Evolutionary conservation across 2,888 invertebrate genomes (phyloP).

Genomic region (Allacma fusca): DNA sequence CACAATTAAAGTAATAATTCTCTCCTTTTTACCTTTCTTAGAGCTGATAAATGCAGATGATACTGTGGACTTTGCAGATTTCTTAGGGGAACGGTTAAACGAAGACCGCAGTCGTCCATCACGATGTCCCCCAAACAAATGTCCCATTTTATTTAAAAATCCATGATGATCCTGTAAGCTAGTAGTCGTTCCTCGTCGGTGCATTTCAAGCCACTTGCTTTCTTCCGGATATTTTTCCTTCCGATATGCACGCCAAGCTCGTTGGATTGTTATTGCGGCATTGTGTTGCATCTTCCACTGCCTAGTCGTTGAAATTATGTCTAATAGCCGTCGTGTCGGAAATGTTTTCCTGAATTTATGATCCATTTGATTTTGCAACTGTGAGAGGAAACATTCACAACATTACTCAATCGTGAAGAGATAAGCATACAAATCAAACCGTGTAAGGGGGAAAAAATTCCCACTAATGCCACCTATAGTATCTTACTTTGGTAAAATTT

Average conservation of each 20-base stretch:
- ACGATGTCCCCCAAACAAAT: not conserved
- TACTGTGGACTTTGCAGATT: no score
- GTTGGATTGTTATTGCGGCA: slow-evolving; percentile 87
- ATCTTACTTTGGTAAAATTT: slow-evolving; percentile 84
- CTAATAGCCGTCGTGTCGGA: slow-evolving; percentile 91
- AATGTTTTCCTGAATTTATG: slow-evolving; percentile 95
- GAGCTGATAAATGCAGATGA: no score
- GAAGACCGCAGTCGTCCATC: no score
- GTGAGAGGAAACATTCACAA: slow-evolving; percentile 46
- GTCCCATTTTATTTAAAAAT: not conserved
- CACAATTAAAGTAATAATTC: no score
- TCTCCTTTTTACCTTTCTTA: no score
- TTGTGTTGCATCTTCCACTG: slow-evolving; percentile 96
- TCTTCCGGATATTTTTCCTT: slow-evolving; percentile 41
- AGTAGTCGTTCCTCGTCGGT: not conserved
- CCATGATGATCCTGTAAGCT: not conserved
- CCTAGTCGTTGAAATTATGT: slow-evolving; percentile 92
- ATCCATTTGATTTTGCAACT: slow-evolving; percentile 87
- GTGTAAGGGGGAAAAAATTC: no score
- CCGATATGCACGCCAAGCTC: slow-evolving; percentile 75
- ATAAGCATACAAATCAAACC: no score
- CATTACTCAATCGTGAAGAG: no score
- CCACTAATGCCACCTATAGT: no score
- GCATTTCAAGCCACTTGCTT: not conserved
- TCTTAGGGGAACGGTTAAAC: no score